These are phyloP conservation scores for Cirrhinus molitorella DNA, from an alignment of 2,797 vertebrate genomes.

Conservation along the genomic window DNA sequence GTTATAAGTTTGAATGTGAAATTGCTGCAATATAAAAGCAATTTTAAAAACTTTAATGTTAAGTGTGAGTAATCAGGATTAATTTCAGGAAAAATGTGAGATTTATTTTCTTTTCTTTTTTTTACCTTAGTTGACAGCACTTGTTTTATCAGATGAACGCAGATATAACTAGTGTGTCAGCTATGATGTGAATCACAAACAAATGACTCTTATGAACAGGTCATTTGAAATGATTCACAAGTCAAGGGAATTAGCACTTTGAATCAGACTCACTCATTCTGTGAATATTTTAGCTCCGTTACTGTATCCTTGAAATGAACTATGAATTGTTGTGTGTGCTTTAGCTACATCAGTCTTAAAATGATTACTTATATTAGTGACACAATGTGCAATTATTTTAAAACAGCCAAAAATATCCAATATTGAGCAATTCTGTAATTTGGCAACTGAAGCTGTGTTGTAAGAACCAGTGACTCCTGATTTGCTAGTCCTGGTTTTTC, in stretches of 20 bases:
- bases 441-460: background rate
- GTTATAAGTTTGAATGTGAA: too few species aligned
- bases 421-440: background rate
- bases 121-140: too few species aligned
- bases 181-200: background rate
- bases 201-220: background rate
- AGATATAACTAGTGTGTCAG: background rate
- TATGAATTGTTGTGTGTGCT: background rate
- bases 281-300: background rate
- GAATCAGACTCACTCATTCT: background rate
- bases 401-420: background rate
- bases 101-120: too few species aligned
- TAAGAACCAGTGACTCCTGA: background rate
- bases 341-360: background rate
- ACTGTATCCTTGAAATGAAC: background rate
- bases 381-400: background rate
- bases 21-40: too few species aligned
- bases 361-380: background rate
- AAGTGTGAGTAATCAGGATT: too few species aligned
- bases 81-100: too few species aligned
- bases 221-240: background rate
- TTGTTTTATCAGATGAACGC: background rate
- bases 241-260: background rate
- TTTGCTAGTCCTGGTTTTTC: background rate
- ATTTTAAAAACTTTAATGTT: too few species aligned